These are phyloP conservation scores for Mylabris phalerata DNA, from an alignment of 1,140 invertebrate species.

Conservation along the genomic window DNA sequence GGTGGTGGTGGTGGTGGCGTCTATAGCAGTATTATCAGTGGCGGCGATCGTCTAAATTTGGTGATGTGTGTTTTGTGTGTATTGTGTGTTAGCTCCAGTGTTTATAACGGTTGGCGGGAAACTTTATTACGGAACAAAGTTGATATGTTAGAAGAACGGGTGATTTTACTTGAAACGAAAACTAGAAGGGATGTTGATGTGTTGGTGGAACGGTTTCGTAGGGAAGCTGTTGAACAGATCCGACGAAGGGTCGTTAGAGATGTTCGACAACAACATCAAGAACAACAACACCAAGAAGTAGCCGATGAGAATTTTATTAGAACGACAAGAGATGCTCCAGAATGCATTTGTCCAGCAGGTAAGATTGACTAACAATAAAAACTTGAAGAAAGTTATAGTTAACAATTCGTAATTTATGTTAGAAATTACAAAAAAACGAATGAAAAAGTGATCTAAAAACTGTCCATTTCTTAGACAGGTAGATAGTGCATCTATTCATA, in stretches of 20 bases:
- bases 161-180: constrained; percentile 27
- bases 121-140: constrained; percentile 26
- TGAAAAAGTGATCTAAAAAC: no score
- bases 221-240: constrained; percentile 29
- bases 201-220: constrained; percentile 28
- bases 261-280: constrained; percentile 11
- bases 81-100: constrained; percentile 37
- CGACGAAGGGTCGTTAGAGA: constrained; percentile 31
- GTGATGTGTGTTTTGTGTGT: constrained; percentile 40
- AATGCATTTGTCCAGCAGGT: constrained; percentile 42
- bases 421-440: no score
- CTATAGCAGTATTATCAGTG: not conserved
- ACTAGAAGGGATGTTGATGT: constrained; percentile 19
- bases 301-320: constrained; percentile 1
- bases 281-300: not conserved
- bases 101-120: constrained; percentile 35
- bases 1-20: not conserved
- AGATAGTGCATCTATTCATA: not conserved
- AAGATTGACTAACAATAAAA: constrained; percentile 4
- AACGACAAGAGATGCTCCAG: constrained; percentile 33
- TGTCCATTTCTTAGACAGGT: not conserved
- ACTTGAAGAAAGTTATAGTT: no score
- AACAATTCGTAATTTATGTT: no score
- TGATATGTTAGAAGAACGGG: constrained; percentile 31
- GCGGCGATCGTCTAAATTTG: constrained; percentile 20